These are phyloP conservation scores for Nycticebus coucang DNA, from an alignment of 2,113 vertebrate species.

Conservation along the genomic window DNA sequence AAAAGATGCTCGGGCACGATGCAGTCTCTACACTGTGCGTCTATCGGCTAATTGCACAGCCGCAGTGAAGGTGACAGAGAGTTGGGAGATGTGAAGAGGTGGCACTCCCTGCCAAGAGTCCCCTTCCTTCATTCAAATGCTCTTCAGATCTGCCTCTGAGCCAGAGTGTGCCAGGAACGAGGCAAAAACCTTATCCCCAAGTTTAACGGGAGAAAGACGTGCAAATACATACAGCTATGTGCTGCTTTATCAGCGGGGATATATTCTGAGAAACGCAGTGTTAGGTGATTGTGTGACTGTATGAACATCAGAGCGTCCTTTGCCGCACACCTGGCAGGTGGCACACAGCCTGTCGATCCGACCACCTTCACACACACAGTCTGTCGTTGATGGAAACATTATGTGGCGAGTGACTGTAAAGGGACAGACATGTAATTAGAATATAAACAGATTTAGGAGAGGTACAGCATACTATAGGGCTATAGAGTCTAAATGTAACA, in stretches of 20 bases:
- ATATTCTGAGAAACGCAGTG: too few species aligned
- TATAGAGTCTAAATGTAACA: neutral
- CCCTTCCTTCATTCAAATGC: neutral
- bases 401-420: neutral
- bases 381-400: too few species aligned
- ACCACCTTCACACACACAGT: too few species aligned
- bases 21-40: neutral
- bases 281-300: too few species aligned
- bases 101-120: fast-evolving
- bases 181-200: neutral
- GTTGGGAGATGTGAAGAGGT: fast-evolving
- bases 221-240: neutral
- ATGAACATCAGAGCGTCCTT: too few species aligned
- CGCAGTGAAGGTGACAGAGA: too few species aligned
- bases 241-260: neutral
- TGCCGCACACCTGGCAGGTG: too few species aligned
- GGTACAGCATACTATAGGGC: neutral
- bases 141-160: neutral
- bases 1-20: neutral
- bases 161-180: neutral
- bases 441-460: neutral
- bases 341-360: too few species aligned
- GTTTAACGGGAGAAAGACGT: neutral
- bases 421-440: neutral
- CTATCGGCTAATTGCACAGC: neutral